Evolutionary conservation across 92 coral and sea anemone species (phyloP), one percentile per base, ranked within the genome.

Genomic region (Phenganax subtilis): DNA sequence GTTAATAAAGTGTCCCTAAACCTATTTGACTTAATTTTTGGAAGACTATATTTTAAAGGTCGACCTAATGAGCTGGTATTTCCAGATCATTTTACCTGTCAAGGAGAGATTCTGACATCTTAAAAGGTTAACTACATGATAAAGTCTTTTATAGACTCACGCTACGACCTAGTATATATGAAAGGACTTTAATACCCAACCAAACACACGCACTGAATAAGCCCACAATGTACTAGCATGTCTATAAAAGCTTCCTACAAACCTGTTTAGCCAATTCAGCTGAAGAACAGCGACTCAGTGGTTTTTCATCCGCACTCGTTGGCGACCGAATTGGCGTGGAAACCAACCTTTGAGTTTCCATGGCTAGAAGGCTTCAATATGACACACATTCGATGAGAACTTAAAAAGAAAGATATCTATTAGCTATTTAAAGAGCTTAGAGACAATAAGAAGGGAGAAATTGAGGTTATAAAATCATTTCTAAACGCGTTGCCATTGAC

Each of bases 271-370:
- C 51, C 3, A 65, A 2, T 7, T 79, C 83, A 61, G 72, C 83
- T n/a, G 83, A 62, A 11, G 74, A 79, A 51, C 82, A 66, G 15
- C 99, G 92, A 51, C 92, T 96, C 37, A 92, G 67, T 29, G 91
- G 83, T 8, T 89, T 84, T 51, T 97, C 92, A 79, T 94, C 98
- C 75, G 88, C 91, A 61, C 88, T 92, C n/a, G 98, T 83, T 0
- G 98, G 98, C 12, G 98, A 90, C 25, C 98, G 97, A 80, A 94
- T 94, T 11, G 98, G 98, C 14, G 97, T 94, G 8, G 98, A 94
- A 37, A 37, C 47, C 51, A 90, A 69, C 74, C 97, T 89, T 20
- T 20, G 25, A 20, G 25, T 20, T 62, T 94, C 98, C 98, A 93
- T 93, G 64, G 54, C 20, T 59, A 74, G 29, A 60, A 58, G 37